A percentile compares a stretch with the other conserved stretches of the same genome.
Evolutionary conservation across 1,140 invertebrate genomes (phyloP).

Genomic region (Drosophila pallidifrons): DNA sequence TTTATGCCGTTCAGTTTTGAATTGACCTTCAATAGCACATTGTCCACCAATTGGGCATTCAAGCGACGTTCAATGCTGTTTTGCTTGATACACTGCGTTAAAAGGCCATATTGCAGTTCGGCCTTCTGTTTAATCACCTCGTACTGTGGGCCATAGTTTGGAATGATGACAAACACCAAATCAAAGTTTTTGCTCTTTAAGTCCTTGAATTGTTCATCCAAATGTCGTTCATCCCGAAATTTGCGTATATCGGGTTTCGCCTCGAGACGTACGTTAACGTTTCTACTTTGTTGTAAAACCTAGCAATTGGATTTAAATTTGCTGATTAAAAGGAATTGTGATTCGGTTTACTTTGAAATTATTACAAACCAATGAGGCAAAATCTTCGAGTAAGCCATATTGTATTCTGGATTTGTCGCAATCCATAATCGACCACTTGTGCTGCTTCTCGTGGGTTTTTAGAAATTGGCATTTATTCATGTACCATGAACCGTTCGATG

Average conservation of each 20-base stretch:
- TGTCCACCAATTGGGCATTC: constrained; percentile 86
- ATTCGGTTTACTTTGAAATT: no score
- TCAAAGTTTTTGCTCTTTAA: constrained; percentile 46
- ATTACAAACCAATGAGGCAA: constrained; percentile 29
- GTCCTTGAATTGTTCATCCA: constrained; percentile 52
- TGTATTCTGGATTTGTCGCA: neutral
- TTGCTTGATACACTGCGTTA: constrained; percentile 93
- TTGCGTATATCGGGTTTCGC: constrained; percentile 33
- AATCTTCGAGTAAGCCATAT: constrained; percentile 25
- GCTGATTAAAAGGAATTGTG: neutral
- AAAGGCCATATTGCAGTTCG: constrained; percentile 90
- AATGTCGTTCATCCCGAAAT: constrained; percentile 40
- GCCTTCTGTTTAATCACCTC: constrained; percentile 90
- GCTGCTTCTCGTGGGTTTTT: constrained; percentile 30
- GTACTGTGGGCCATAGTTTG: constrained; percentile 85
- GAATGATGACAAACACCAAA: constrained; percentile 86
- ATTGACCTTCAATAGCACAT: constrained; percentile 93
- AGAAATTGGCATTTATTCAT: constrained; percentile 51
- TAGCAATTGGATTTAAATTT: constrained; percentile 4
- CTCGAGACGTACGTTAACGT: constrained; percentile 39
- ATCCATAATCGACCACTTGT: constrained; percentile 74
- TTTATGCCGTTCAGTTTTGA: constrained; percentile 94
- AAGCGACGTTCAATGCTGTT: constrained; percentile 85
- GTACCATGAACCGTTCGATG: constrained; percentile 66
- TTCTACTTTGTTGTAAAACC: constrained; percentile 1